Conservation (phyloP, 2,888 invertebrate species). For the Meta bourneti region DNA sequence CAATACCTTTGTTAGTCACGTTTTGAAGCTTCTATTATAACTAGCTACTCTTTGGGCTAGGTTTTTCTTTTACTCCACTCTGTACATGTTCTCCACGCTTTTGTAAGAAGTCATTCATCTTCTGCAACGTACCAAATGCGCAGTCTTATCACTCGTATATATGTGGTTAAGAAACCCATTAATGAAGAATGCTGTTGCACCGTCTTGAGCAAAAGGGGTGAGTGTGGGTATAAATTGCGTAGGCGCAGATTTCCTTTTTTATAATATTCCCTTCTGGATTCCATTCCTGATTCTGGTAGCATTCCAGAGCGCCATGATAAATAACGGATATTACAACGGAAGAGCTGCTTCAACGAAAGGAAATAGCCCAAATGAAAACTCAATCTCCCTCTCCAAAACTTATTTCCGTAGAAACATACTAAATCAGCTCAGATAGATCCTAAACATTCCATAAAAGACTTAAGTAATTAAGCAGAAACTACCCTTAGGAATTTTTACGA, state of each 20-base stretch:
- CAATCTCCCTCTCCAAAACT: conserved; percentile 3
- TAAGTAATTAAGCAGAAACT: conserved; percentile 26
- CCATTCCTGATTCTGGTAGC: neutral
- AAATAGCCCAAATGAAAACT: conserved; percentile 16
- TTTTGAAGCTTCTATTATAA: too few species aligned
- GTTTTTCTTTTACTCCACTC: too few species aligned
- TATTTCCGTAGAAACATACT: conserved; percentile 2
- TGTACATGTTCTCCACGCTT: neutral
- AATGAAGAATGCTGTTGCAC: neutral
- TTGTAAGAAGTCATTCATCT: neutral
- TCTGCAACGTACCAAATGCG: neutral
- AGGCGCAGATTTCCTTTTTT: neutral
- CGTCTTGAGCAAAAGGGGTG: neutral
- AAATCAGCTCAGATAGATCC: conserved; percentile 11
- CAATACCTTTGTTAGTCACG: too few species aligned
- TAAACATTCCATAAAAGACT: conserved; percentile 3
- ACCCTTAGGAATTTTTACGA: conserved; percentile 18
- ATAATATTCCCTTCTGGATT: neutral
- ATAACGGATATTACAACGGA: conserved; percentile 23
- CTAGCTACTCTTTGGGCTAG: too few species aligned
- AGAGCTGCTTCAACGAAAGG: neutral
- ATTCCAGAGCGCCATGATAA: conserved; percentile 18
- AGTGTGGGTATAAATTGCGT: neutral
- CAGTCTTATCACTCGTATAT: neutral
- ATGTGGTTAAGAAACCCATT: neutral